phyloP scores from a whole-genome alignment of 2,113 vertebrate genomes.

The Lophotis ruficrista region DNA sequence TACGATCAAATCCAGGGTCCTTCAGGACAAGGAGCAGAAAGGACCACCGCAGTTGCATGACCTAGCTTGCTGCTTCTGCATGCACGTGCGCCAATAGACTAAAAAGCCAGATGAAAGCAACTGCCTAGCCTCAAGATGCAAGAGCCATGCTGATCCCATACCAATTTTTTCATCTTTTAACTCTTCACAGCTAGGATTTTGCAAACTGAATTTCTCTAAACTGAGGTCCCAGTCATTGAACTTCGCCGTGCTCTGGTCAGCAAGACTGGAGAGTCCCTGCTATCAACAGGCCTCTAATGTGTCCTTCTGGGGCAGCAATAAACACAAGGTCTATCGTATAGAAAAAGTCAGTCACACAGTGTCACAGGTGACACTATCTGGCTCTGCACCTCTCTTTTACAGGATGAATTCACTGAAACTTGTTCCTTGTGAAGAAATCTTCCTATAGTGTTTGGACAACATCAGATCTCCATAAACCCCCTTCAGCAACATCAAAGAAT shows the following conservation, averaged over 20 bases:
- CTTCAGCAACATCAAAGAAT: background rate
- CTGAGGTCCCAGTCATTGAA: background rate
- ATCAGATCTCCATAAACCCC: background rate
- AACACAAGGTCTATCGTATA: background rate
- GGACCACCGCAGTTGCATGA: background rate
- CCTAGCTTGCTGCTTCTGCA: background rate
- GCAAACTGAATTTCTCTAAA: background rate
- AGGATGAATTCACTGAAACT: background rate
- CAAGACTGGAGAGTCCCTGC: background rate
- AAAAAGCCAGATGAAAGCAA: background rate
- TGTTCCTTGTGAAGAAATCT: background rate
- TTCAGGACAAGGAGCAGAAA: background rate
- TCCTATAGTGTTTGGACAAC: background rate
- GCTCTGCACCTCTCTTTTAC: background rate
- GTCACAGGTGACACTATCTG: background rate
- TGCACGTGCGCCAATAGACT: background rate
- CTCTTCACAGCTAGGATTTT: background rate
- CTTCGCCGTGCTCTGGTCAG: background rate
- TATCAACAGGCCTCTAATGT: background rate
- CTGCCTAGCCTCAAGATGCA: background rate
- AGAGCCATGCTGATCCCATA: background rate
- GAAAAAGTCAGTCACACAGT: background rate
- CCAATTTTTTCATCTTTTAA: background rate
- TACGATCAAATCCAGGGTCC: rapidly evolving
- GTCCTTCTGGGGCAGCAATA: background rate